A percentile compares a stretch with the other conserved stretches of the same genome.
Evolutionary conservation across 2,888 invertebrate genomes (phyloP).

Genomic region (Beris morrisii): DNA sequence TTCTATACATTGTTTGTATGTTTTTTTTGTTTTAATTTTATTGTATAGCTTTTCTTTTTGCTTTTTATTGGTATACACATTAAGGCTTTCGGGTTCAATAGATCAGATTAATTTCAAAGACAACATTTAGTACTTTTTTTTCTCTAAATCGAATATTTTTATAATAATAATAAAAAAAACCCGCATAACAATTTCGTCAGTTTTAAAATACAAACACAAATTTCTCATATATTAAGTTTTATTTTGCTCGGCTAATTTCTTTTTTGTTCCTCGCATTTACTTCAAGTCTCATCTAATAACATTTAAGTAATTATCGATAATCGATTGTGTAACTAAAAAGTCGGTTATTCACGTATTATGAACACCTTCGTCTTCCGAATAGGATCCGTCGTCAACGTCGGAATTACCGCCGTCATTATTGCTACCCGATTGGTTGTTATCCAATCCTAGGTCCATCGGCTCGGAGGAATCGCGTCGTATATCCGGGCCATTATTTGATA

Average conservation of each 20-base stretch:
- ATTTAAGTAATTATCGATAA: constrained; percentile 33
- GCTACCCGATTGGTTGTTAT: constrained; percentile 52
- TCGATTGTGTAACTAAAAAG: constrained; percentile 24
- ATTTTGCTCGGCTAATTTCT: constrained; percentile 7
- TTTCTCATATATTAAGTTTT: constrained; percentile 12
- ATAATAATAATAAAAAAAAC: neutral
- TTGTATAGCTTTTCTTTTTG: constrained; percentile 11
- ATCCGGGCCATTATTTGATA: constrained; percentile 43
- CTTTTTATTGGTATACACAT: constrained; percentile 53
- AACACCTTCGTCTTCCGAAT: constrained; percentile 55
- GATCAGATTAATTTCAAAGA: constrained; percentile 36
- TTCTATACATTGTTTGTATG: constrained; percentile 17
- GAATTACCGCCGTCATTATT: constrained; percentile 51
- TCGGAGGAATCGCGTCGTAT: constrained; percentile 52
- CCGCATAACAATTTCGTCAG: neutral
- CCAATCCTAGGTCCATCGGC: constrained; percentile 55
- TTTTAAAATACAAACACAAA: constrained; percentile 3
- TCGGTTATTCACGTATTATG: constrained; percentile 49
- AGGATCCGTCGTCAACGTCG: constrained; percentile 52
- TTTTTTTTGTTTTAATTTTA: constrained; percentile 42
- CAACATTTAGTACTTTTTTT: constrained; percentile 20
- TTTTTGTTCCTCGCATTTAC: constrained; percentile 5
- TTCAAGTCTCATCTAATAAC: constrained; percentile 25
- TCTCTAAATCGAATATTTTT: neutral
- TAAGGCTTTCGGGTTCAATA: constrained; percentile 54